phyloP scores from a whole-genome alignment of 2,113 vertebrate species.

The Cyanoliseus patagonus region DNA sequence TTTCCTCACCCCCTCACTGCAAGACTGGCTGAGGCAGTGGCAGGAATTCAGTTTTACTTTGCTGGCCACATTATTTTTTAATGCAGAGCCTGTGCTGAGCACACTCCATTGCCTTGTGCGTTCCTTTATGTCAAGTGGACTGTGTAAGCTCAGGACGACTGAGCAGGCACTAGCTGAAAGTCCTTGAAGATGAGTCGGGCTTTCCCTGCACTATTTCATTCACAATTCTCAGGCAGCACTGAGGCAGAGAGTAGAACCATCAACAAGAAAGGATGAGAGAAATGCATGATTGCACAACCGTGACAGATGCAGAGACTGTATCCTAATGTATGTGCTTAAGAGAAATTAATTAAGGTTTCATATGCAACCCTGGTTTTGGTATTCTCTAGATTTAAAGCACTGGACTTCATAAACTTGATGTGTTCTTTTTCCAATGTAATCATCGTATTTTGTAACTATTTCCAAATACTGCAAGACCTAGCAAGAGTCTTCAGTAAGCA shows the following conservation, averaged over 20 bases:
- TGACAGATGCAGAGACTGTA: neutral
- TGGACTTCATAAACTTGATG: neutral
- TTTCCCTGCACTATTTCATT: neutral
- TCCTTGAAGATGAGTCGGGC: neutral
- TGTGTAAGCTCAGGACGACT: neutral
- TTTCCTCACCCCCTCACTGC: neutral
- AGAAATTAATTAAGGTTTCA: neutral
- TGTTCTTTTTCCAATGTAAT: neutral
- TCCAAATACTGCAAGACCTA: neutral
- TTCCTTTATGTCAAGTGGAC: neutral
- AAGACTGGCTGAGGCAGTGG: neutral
- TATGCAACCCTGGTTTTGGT: neutral
- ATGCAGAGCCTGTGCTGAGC: neutral
- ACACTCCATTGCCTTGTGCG: neutral
- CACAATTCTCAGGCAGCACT: neutral
- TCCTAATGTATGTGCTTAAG: neutral
- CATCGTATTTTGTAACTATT: neutral
- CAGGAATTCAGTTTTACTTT: neutral
- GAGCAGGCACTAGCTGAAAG: neutral
- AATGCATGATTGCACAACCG: neutral
- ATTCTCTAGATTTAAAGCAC: constrained; percentile 46
- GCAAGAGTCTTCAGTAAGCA: neutral
- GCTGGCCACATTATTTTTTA: neutral
- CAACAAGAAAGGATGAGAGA: neutral
- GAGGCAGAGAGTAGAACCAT: neutral